Evolutionary conservation across 2,113 vertebrate genomes (phyloP).

Genomic region (Vulpes vulpes): DNA sequence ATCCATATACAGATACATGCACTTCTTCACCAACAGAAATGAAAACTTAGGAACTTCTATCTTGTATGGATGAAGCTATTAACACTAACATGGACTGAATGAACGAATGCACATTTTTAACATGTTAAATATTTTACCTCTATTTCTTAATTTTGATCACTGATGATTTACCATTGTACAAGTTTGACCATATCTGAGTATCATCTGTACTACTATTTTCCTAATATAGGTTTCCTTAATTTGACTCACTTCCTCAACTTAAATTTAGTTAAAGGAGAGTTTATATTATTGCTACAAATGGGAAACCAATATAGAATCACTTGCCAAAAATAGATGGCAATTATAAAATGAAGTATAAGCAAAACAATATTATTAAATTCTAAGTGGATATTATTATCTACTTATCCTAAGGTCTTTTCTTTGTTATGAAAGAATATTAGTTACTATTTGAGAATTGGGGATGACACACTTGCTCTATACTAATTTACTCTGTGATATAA

Average conservation of each 20-base stretch:
- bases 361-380: conserved; percentile 26
- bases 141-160: neutral
- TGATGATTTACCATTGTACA: neutral
- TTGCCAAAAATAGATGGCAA: neutral
- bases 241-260: neutral
- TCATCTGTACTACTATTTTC: neutral
- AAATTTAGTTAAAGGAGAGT: neutral
- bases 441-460: conserved; percentile 5
- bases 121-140: neutral
- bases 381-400: neutral
- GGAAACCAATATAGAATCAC: neutral
- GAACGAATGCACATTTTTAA: neutral
- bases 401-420: neutral
- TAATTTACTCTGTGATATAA: neutral
- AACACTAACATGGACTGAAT: neutral
- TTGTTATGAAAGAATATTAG: neutral
- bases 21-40: neutral
- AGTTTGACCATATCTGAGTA: neutral
- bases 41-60: neutral
- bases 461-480: neutral
- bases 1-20: neutral
- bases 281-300: conserved; percentile 7
- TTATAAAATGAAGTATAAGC: conserved; percentile 24
- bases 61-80: neutral
- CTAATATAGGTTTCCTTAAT: neutral